Base-by-base conservation (phyloP, 2,888 invertebrate species). In the Melieria picta region DNA sequence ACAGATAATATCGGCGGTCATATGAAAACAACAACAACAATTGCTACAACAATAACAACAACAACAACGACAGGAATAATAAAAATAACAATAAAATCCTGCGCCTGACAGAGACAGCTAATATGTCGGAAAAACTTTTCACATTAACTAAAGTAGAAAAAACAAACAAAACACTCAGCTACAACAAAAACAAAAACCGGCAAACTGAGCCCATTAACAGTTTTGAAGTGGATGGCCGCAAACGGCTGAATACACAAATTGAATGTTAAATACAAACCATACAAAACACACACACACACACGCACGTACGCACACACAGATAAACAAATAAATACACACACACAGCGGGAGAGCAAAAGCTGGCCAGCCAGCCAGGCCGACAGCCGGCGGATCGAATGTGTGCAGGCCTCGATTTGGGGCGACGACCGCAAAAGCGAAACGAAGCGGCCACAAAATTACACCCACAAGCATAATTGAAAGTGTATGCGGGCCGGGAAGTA, bases 381-480 rank as follows among this genome's bases (percentile, higher is more conserved):
- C 30, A 30, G 30, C 30, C 30, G 30, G 30, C 30, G 30, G 30
- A 30, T 52, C 9, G 30, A 42, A 47, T 64, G 43, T 62, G 52
- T 13, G 11, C 64, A 7, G 47, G 7, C 16, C 56, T 55, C 55
- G 45, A 55, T 55, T 45, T 65, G 55, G 56, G 65, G 55, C 55
- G 48, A 66, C 66, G 57, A 58, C 58, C 57, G n/a, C 66, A 66
- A 66, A 48, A 66, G 48, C 66, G 48, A 61, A 68, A 60, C 52
- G 50, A 68, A 61, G 50, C 61, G 68, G 50, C 68, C 68, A 50
- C 68, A 60, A 68, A 68, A 68, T 61, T 68, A 68, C 60, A 45
- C 68, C 68, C 68, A 68, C 61, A 45, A 56, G 65, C 52, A 65
- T 55, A 46, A 45, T 55, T 13, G 9, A 65, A 7, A 16, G 52